Percentiles rank a stretch among this genome's conserved stretches.
phyloP scores from a whole-genome alignment of 2,797 vertebrate species.

The Eidolon dupreanum region DNA sequence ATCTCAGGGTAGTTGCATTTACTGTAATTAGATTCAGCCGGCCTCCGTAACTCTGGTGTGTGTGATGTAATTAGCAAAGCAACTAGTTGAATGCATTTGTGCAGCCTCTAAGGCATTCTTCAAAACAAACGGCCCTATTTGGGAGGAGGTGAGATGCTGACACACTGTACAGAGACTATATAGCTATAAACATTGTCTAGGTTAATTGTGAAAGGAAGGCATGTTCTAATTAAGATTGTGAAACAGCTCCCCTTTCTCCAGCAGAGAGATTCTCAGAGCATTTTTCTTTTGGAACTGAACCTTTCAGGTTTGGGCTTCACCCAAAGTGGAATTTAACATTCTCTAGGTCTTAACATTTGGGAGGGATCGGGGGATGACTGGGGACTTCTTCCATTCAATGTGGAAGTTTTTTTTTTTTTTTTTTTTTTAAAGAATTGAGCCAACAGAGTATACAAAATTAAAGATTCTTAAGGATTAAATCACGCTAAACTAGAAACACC shows the following conservation, averaged over 20 bases:
- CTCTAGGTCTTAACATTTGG: not conserved
- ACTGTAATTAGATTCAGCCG: slow-evolving; percentile 72
- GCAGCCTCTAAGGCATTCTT: not conserved
- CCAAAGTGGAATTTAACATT: not conserved
- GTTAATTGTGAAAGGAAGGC: slow-evolving; percentile 6
- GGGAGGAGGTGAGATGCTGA: slow-evolving; percentile 36
- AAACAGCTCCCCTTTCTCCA: not conserved
- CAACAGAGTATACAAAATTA: slow-evolving; percentile 19
- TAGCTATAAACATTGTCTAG: slow-evolving; percentile 37
- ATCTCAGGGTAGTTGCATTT: slow-evolving; percentile 70
- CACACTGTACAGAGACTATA: not conserved
- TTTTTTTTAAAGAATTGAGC: not conserved
- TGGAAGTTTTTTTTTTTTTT: not conserved
- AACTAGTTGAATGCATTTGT: slow-evolving; percentile 29
- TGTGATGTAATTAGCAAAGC: slow-evolving; percentile 75
- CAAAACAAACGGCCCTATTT: not conserved
- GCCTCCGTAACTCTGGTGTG: not conserved
- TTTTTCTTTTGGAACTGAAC: not conserved
- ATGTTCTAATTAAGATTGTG: slow-evolving; percentile 9
- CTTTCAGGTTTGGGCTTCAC: not conserved
- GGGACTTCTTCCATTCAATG: not conserved
- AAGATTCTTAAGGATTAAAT: slow-evolving; percentile 45
- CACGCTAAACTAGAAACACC: slow-evolving; percentile 45
- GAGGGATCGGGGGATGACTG: too few relatives aligned
- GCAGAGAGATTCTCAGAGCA: not conserved